These are phyloP conservation scores for Thamnaconus septentrionalis DNA, from an alignment of 2,113 vertebrate genomes.

Conservation along the genomic window DNA sequence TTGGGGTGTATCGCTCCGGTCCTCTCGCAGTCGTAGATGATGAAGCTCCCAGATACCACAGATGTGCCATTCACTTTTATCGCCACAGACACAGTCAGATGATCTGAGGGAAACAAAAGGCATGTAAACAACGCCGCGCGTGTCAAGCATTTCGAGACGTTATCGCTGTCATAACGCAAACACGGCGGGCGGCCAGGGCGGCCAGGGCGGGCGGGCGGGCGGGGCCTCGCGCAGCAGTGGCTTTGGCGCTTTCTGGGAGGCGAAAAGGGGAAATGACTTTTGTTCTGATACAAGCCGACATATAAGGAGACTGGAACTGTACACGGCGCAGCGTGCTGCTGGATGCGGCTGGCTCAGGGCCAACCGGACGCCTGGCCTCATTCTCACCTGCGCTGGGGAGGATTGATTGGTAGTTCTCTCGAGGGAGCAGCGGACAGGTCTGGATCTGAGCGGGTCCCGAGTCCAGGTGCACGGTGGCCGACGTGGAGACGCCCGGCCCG, in stretches of 20 bases:
- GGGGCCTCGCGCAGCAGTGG: not conserved
- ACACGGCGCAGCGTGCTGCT: conserved; percentile 1
- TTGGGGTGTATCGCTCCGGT: conserved; percentile 82
- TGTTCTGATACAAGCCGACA: conserved; percentile 14
- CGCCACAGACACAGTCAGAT: conserved; percentile 82
- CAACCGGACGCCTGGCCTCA: conserved; percentile 16
- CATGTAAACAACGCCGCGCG: conserved; percentile 22
- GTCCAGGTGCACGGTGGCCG: conserved; percentile 83
- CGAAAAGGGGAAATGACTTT: conserved; percentile 48
- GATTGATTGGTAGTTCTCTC: conserved; percentile 78
- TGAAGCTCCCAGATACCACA: conserved; percentile 87
- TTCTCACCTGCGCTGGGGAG: conserved; percentile 79
- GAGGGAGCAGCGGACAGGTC: conserved; percentile 87
- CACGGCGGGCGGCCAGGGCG: not conserved
- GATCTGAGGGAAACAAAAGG: conserved; percentile 80
- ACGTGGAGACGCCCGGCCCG: conserved; percentile 75
- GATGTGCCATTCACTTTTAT: conserved; percentile 85
- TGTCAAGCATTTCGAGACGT: conserved; percentile 22
- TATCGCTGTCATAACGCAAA: conserved; percentile 30
- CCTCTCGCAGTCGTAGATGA: conserved; percentile 91
- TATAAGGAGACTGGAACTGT: conserved; percentile 9
- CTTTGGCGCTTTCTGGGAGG: conserved; percentile 21
- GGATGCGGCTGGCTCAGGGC: conserved; percentile 3
- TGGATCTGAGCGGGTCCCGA: conserved; percentile 81
- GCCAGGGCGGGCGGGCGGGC: too few species aligned